Evolutionary conservation across 2,888 invertebrate species (phyloP), one percentile per base, ranked within the genome.

Genomic region (Sericinus montela): DNA sequence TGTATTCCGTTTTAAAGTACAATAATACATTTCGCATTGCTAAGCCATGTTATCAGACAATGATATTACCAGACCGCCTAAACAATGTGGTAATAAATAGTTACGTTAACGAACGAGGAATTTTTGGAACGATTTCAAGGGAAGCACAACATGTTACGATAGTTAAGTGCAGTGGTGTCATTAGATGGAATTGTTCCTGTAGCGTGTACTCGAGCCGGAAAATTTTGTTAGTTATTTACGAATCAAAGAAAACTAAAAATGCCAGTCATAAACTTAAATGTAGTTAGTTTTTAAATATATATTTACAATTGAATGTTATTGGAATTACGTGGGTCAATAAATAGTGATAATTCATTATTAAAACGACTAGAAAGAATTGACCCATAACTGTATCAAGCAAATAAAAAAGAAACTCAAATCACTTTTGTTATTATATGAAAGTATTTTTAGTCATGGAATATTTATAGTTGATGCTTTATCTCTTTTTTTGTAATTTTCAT

Each of bases 211-310:
- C 54, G 50, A 42, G 39, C 44, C 40, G 39, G 44, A 52, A 67
- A 72, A 68, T 70, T 69, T 66, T 65, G 55, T 63, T 66, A 63
- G 67, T 70, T 68, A 65, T 60, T 32, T 54, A 55, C 62, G 53
- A 55, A 48, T 59, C 56, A 63, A 65, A 67, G 66, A 57, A 56
- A 56, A 55, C 64, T 19, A 19, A 19, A 19, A 5, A 19, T 5
- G 19, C 19, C n/a, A n/a, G 19, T 19, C 19, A 19, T 19, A 5
- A 19, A 19, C n/a, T n/a, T n/a, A n/a, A n/a, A n/a, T n/a, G n/a
- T n/a, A n/a, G n/a, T n/a, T n/a, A n/a, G n/a, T n/a, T n/a, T n/a
- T n/a, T n/a, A n/a, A n/a, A n/a, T n/a, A n/a, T n/a, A n/a, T n/a
- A n/a, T n/a, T n/a, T n/a, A n/a, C n/a, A n/a, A n/a, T n/a, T n/a